These are phyloP conservation scores for Vicugna pacos DNA, from an alignment of 2,113 vertebrate genomes.

Conservation along the genomic window DNA sequence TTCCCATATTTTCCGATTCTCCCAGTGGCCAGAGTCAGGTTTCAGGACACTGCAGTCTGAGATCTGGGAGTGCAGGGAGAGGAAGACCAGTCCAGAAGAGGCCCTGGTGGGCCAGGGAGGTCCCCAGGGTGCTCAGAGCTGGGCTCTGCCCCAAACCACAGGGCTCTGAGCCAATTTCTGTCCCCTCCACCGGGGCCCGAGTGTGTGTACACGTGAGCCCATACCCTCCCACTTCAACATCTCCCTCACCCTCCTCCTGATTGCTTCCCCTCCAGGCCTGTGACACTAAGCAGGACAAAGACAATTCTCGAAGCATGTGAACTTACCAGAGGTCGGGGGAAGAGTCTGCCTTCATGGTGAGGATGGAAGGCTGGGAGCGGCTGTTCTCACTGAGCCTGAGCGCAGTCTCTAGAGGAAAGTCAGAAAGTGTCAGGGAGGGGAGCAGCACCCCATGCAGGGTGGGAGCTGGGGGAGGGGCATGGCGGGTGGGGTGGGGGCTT, in stretches of 20 bases:
- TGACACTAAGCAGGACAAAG: slow-evolving; percentile 60
- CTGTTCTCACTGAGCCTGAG: slow-evolving; percentile 47
- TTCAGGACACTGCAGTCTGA: background rate
- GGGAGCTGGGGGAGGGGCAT: background rate
- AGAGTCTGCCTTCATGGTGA: slow-evolving; percentile 66
- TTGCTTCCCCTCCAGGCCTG: background rate
- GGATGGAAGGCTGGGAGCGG: background rate
- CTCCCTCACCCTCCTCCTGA: background rate
- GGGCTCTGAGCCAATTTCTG: background rate
- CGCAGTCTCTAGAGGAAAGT: slow-evolving; percentile 41
- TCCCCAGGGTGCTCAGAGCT: background rate
- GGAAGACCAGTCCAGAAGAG: background rate
- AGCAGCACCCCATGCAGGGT: background rate
- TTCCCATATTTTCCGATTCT: background rate
- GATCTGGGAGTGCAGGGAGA: background rate
- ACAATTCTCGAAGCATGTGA: slow-evolving; percentile 55
- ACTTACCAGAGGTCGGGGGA: slow-evolving; percentile 85
- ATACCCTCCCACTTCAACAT: accelerated
- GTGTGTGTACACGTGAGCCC: background rate
- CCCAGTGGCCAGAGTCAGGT: background rate
- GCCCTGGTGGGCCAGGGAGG: background rate
- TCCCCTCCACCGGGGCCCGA: background rate
- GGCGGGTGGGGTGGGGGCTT: background rate
- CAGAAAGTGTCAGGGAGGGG: background rate
- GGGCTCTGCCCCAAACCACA: background rate